Percentiles rank a stretch among this genome's conserved stretches.
Conservation (phyloP, 2,797 vertebrate species). For the Acanthornis magna region DNA sequence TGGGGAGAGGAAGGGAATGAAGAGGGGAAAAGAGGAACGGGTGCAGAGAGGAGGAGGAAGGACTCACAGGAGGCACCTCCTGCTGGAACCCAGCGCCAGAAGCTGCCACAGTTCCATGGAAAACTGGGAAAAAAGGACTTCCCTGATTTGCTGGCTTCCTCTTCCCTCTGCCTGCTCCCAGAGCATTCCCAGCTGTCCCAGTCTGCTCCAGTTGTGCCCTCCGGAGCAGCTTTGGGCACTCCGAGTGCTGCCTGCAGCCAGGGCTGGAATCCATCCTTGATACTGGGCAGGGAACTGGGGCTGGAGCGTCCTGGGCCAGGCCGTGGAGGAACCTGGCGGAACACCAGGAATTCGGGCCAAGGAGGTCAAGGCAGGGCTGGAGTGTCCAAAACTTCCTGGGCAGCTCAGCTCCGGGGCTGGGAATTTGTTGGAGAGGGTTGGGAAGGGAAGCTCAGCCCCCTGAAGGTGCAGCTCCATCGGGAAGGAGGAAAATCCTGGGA, state of each 20-base stretch:
- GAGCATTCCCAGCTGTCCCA: background rate
- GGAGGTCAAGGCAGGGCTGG: background rate
- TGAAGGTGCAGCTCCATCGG: background rate
- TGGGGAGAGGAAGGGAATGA: background rate
- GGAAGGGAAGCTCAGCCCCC: background rate
- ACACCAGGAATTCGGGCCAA: background rate
- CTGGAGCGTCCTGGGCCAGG: background rate
- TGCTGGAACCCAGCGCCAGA: background rate
- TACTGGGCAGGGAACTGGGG: background rate
- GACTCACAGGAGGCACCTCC: accelerated
- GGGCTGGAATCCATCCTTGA: background rate
- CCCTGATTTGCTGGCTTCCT: background rate
- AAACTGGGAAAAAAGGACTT: background rate
- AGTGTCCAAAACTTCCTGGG: accelerated
- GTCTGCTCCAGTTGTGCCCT: background rate
- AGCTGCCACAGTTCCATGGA: background rate
- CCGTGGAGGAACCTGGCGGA: background rate
- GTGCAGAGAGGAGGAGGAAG: background rate
- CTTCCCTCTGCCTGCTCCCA: background rate
- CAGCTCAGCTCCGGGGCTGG: background rate
- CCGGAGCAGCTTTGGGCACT: background rate
- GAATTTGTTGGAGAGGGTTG: background rate
- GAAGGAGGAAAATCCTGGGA: background rate
- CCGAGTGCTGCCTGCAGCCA: background rate
- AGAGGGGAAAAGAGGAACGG: background rate